Evolutionary conservation across 2,113 vertebrate genomes (phyloP), one percentile per base, ranked within the genome.

Genomic region (Sclerurus mexicanus): DNA sequence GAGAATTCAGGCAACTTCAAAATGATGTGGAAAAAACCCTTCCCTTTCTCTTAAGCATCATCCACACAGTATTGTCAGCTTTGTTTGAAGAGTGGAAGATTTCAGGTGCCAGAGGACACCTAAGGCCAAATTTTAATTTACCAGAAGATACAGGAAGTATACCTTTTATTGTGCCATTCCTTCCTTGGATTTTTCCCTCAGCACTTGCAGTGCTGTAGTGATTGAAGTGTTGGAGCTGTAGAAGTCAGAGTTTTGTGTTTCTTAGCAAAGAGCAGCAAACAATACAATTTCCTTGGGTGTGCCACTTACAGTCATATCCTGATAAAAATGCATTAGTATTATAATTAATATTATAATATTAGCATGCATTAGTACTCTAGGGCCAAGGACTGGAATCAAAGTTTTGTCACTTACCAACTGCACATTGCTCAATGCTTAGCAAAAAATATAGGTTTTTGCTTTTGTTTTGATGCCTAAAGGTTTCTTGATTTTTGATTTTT

Each of bases 21-120:
- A 87, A 60, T 33, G 19, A 12, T 20, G 31, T 11, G n/a, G 10
- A 10, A 47, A 46, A 64, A 22, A 39, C 25, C 5, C 6, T 63
- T 12, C 6, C 14, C 4, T 31, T 7, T 40, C 0, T 0, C 25
- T 69, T 53, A 30, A 59, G 2, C 12, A 27, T 83, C 14, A 21
- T 35, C 30, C 25, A n/a, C 15, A 33, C 33, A 78, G 33, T 14
- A 56, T 23, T 39, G 6, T 39, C 49, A 90, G 4, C 3, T 85
- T 60, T 60, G 6, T 49, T 59, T 77, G 23, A 79, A 53, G 24
- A 79, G 7, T 21, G 59, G 25, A 52, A n/a, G 12, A 84, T 25
- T 63, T 42, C n/a, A 44, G 11, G 12, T 44, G 31, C 20, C 19
- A 47, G 55, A 55, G 12, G 16, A 85, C 17, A 73, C 1, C 14